Base-by-base conservation (phyloP, 2,797 vertebrate genomes). In the Melanotaenia maccullochi region DNA sequence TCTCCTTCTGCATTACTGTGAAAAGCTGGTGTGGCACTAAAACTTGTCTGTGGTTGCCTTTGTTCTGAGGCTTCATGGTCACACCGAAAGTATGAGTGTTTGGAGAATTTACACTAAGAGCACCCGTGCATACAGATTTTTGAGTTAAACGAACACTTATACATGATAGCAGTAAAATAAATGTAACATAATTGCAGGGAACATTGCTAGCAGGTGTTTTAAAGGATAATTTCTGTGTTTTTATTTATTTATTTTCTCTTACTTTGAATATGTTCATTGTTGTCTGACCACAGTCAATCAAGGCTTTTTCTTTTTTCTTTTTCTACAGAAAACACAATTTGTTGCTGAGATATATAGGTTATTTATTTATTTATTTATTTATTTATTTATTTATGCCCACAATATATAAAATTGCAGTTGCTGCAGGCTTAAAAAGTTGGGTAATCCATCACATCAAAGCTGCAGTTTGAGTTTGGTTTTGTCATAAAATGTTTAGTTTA, bases 1-100 rank as follows among this genome's bases (percentile, higher is more conserved):
- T 83, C 83, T 88, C 85, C 30, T 63, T 9, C 12, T 69, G 63
- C 75, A 65, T 86, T 81, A 82, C 67, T 36, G 71, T 75, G 20
- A 56, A 64, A 35, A 65, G 73, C 77, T 71, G 73, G 68, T 55
- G 79, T 75, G 82, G 74, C 47, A 67, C 75, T 18, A 42, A 7
- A 66, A 68, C 71, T 71, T 30, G 28, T 44, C 62, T 55, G 20
- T 61, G 20, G 61, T 61, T 73, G 65, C 52, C 71, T 86, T 85
- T 87, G 68, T 86, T 72, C 64, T 9, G 66, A 73, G 57, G 73
- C 74, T 79, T 36, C 60, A 24, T 40, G 44, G 71, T 85, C 54
- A 60, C 61, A 42, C 51, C 4, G 52, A 86, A 77, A 75, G 60
- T 28, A 24, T 11, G 51, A 60, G 81, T 64, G 68, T 62, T 75